A percentile compares a stretch with the other conserved stretches of the same genome.
These are phyloP conservation scores for Tenthredo notha DNA, from an alignment of 2,888 invertebrate genomes.

Conservation along the genomic window DNA sequence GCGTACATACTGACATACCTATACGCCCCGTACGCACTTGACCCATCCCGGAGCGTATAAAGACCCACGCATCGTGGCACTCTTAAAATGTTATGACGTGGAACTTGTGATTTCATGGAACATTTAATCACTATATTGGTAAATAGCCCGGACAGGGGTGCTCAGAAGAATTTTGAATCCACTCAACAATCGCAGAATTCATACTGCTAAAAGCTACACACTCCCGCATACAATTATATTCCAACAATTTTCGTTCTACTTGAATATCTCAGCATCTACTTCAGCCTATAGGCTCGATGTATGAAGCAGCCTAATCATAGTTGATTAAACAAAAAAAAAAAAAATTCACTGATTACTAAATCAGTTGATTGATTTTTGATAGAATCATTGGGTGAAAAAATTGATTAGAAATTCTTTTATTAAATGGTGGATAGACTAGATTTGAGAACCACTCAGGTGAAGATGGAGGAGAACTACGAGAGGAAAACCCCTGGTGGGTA, in stretches of 20 bases:
- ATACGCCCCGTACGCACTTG: slow-evolving; percentile 61
- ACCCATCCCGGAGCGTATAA: slow-evolving; percentile 66
- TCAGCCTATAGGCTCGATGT: not conserved
- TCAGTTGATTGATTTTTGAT: not conserved
- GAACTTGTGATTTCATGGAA: slow-evolving; percentile 77
- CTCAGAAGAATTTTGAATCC: slow-evolving; percentile 55
- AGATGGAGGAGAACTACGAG: not conserved
- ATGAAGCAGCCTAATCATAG: not conserved
- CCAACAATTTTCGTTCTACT: not conserved
- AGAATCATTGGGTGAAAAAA: not conserved
- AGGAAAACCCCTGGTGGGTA: not conserved
- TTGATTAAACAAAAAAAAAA: too few species aligned
- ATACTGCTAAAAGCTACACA: not conserved
- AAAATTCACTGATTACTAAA: not conserved
- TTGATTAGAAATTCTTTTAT: not conserved
- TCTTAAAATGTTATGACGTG: slow-evolving; percentile 78
- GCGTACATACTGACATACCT: slow-evolving; percentile 54
- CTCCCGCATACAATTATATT: not conserved
- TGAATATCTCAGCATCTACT: not conserved
- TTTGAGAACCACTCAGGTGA: slow-evolving; percentile 41
- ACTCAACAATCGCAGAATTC: not conserved
- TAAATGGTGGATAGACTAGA: not conserved
- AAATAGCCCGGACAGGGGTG: slow-evolving; percentile 70
- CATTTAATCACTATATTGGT: slow-evolving; percentile 76
- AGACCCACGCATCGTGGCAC: slow-evolving; percentile 66